Percentiles rank a stretch among this genome's conserved stretches.
Conservation (phyloP, 2,797 vertebrate species). For the Rhinichthys osculus region DNA sequence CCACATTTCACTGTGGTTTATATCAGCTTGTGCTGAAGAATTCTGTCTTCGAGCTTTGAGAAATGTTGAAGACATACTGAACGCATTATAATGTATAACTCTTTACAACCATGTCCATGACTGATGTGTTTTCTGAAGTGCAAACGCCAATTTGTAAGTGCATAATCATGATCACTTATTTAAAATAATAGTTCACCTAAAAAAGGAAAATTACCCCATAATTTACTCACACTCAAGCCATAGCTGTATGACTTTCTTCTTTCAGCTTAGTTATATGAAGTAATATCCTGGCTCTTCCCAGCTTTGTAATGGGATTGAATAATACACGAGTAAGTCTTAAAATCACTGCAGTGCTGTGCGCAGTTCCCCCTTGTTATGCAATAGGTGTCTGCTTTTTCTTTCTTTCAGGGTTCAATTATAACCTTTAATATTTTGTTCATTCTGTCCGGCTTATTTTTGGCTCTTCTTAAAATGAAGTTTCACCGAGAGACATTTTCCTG, state of each 20-base stretch:
- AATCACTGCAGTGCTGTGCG: neutral
- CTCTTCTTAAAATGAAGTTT: neutral
- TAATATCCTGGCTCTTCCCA: neutral
- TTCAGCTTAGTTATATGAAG: neutral
- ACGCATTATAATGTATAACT: neutral
- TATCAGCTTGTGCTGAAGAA: constrained; percentile 13
- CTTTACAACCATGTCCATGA: neutral
- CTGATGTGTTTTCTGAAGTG: neutral
- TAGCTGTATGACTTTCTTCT: too few species aligned
- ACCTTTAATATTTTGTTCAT: neutral
- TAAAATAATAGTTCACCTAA: neutral
- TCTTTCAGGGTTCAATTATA: neutral
- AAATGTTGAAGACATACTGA: constrained; percentile 13
- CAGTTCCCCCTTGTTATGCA: neutral
- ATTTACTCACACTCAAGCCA: neutral
- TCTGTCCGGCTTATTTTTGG: neutral
- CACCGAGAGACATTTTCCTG: neutral
- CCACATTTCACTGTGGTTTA: constrained; percentile 18
- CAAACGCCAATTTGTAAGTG: neutral
- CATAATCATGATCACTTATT: neutral
- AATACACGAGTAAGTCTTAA: neutral
- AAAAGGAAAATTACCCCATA: neutral
- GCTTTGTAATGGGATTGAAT: neutral
- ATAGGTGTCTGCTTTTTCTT: neutral
- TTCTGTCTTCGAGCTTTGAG: neutral